These are phyloP conservation scores for Girardinus metallicus DNA, from an alignment of 2,797 vertebrate genomes.

Conservation along the genomic window DNA sequence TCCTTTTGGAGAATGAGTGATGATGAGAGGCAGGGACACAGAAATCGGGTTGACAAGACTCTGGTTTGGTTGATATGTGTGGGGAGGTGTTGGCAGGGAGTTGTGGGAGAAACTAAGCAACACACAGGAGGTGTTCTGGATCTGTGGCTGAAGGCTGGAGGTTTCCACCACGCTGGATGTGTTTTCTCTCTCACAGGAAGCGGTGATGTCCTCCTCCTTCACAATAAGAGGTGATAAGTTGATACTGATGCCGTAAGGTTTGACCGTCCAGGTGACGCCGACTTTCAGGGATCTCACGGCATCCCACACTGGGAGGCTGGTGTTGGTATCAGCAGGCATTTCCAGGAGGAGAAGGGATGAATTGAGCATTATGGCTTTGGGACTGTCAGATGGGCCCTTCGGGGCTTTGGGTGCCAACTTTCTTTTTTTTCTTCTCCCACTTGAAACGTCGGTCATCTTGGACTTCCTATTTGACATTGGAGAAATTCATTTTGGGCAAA, in stretches of 20 bases:
- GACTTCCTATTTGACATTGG: conserved; percentile 8
- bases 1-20: conserved; percentile 12
- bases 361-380: conserved; percentile 29
- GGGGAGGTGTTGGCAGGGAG: neutral
- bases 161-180: neutral
- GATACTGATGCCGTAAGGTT: conserved; percentile 57
- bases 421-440: conserved; percentile 32
- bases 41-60: conserved; percentile 2
- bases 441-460: conserved; percentile 35
- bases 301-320: conserved; percentile 67
- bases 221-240: conserved; percentile 39
- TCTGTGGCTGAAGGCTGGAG: conserved; percentile 7
- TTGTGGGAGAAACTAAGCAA: conserved; percentile 21
- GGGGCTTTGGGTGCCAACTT: conserved; percentile 7
- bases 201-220: rapidly evolving
- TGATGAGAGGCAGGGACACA: conserved; percentile 34
- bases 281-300: conserved; percentile 45
- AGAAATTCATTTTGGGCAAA: neutral
- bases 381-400: neutral
- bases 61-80: neutral
- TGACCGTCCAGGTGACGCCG: conserved; percentile 47
- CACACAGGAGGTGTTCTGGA: conserved; percentile 9
- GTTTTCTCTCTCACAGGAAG: neutral
- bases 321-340: conserved; percentile 44
- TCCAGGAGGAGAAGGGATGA: conserved; percentile 43